A percentile compares a stretch with the other conserved stretches of the same genome.
Conservation (phyloP, 2,113 vertebrate genomes). For the Mungos mungo region DNA sequence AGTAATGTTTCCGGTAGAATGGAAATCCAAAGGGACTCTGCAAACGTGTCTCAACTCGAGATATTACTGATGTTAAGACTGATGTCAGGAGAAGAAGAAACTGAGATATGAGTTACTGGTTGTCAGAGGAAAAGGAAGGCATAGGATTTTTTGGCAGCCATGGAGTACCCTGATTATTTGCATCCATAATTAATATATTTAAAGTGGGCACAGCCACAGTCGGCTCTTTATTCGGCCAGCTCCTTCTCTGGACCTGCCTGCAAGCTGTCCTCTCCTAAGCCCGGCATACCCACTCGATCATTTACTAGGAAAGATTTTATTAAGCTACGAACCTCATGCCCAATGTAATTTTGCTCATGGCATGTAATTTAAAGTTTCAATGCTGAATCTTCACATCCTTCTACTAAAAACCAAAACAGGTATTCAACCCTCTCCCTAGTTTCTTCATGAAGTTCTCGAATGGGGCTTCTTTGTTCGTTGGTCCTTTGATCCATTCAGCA, state of each 20-base stretch:
- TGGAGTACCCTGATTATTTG: slow-evolving; percentile 48
- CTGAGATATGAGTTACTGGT: slow-evolving; percentile 5
- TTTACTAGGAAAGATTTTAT: slow-evolving; percentile 17
- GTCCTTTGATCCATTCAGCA: background rate
- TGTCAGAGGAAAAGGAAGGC: slow-evolving; percentile 41
- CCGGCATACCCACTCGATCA: background rate
- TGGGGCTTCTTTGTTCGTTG: background rate
- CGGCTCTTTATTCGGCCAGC: slow-evolving; percentile 48
- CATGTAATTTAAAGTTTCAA: slow-evolving; percentile 15
- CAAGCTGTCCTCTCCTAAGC: background rate
- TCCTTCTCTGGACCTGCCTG: background rate
- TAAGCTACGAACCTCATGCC: background rate
- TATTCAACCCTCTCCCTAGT: background rate
- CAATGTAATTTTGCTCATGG: background rate
- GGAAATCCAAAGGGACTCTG: background rate
- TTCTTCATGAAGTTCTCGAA: background rate
- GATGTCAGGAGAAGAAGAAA: background rate
- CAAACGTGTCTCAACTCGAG: background rate
- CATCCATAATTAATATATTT: slow-evolving; percentile 70
- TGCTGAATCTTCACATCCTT: slow-evolving; percentile 1
- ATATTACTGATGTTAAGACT: background rate
- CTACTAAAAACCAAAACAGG: background rate
- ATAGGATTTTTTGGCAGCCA: slow-evolving; percentile 31
- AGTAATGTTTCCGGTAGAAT: background rate
- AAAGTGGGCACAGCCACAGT: slow-evolving; percentile 27